Percentiles rank a stretch among this genome's conserved stretches.
Evolutionary conservation across 1,140 invertebrate genomes (phyloP).

Genomic region (Orchesella cincta): DNA sequence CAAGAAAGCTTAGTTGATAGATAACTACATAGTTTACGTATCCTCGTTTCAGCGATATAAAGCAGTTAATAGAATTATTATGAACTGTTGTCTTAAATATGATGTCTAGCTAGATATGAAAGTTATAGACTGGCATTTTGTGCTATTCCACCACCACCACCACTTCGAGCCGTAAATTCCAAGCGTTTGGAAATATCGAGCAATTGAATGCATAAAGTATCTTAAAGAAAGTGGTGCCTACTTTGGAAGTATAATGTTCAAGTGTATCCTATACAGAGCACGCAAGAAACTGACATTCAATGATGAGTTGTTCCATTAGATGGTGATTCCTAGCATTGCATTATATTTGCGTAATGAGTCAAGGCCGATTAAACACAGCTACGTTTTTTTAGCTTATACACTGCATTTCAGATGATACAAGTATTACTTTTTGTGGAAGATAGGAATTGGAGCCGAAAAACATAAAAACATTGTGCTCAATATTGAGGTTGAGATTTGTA

Average conservation of each 20-base stretch:
- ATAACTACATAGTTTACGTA: too few relatives aligned
- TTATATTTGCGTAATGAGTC: background rate
- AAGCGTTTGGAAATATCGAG: background rate
- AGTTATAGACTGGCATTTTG: too few relatives aligned
- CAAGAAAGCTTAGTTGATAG: too few relatives aligned
- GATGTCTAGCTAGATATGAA: too few relatives aligned
- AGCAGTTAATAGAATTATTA: too few relatives aligned
- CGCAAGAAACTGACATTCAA: too few relatives aligned
- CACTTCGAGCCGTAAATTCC: background rate
- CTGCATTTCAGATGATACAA: background rate
- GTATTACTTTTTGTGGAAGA: background rate
- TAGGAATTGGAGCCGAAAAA: background rate
- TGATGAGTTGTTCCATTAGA: background rate
- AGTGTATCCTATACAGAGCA: too few relatives aligned
- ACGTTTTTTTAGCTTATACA: background rate
- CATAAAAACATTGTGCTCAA: background rate
- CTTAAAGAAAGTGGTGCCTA: background rate
- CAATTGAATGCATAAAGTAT: background rate
- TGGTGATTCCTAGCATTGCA: background rate
- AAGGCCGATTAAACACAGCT: background rate
- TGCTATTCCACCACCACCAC: too few relatives aligned
- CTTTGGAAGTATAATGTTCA: background rate
- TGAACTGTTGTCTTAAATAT: too few relatives aligned
- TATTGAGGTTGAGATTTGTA: background rate
- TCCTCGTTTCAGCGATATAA: too few relatives aligned